Base-by-base conservation (phyloP, 2,113 vertebrate species). In the Zonotrichia leucophrys region DNA sequence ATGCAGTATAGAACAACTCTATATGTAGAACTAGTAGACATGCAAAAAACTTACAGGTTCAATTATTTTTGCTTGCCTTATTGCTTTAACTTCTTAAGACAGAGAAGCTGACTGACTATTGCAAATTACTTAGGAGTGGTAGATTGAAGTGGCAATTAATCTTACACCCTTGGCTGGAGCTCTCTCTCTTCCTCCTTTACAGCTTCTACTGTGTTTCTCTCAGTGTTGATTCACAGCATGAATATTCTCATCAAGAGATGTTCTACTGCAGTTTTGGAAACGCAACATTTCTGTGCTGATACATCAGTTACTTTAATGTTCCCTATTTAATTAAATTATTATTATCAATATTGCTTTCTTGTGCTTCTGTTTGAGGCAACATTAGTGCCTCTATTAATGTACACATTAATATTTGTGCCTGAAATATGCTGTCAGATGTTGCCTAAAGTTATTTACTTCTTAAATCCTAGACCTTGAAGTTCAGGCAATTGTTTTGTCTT, bases 291-390 rank as follows among this genome's bases (percentile, higher is more conserved):
- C 72, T 86, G 19, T 80, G 42, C 67, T 89, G 82, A 55, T 41
- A n/a, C 64, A 83, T 90, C 75, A 27, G 60, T 81, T 92, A 93
- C 90, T 95, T 92, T 88, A 81, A 81, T 53, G 52, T 31, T 72
- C 42, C 21, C 15, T 60, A 33, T 58, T 73, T 37, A 77, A 83
- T 87, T 33, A 84, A 72, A 80, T 83, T 69, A 83, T 76, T 91
- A 25, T 90, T 74, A 83, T 77, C 52, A 52, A 68, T 81, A 72
- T 75, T 70, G 37, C 25, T 59, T 93, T 67, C 31, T 69, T 86
- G 35, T 16, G 5, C 10, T 80, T 79, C 27, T 56, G 10, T 67
- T 62, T 86, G 21, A 83, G 60, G 35, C 76, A 89, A n/a, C 10
- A 44, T 74, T 72, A 74, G 22, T 68, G 78, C 41, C 27, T 3